A percentile compares a stretch with the other conserved stretches of the same genome.
Conservation (phyloP, 1,140 invertebrate species). For the Bombus haemorrhoidalis region DNA sequence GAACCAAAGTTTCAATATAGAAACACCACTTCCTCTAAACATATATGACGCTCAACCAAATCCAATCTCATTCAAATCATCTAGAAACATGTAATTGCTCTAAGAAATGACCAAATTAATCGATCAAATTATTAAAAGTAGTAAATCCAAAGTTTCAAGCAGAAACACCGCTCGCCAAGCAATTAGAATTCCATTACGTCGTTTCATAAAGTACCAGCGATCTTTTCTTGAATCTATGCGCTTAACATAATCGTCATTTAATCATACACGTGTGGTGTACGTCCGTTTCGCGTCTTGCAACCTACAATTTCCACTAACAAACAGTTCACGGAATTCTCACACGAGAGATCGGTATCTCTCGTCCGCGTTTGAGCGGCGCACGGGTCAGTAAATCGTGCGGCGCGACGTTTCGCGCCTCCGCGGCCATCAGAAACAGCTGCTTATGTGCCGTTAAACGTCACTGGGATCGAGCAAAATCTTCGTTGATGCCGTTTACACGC, state of each 20-base stretch:
- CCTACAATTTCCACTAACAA: background rate
- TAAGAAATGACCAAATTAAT: no score
- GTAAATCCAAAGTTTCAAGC: no score
- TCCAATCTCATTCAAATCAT: no score
- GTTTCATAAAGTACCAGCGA: background rate
- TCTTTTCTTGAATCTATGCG: background rate
- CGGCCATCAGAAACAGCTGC: conserved; percentile 44
- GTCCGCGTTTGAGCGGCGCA: background rate
- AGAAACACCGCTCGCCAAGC: background rate
- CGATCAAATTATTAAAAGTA: no score
- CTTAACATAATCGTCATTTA: conserved; percentile 1
- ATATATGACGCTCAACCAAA: no score
- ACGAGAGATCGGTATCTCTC: background rate
- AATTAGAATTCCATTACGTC: background rate
- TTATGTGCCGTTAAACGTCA: conserved; percentile 56
- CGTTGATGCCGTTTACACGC: conserved; percentile 38
- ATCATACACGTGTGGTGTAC: background rate
- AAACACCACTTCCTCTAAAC: no score
- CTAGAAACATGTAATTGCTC: no score
- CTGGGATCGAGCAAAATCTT: conserved; percentile 45
- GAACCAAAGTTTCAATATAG: no score
- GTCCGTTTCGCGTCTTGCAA: background rate
- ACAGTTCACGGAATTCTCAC: conserved; percentile 20
- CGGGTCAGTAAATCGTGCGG: conserved; percentile 26
- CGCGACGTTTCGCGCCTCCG: conserved; percentile 24